Base-by-base conservation (phyloP, 2,888 invertebrate species). In the Drosophila parthenogenetica region DNA sequence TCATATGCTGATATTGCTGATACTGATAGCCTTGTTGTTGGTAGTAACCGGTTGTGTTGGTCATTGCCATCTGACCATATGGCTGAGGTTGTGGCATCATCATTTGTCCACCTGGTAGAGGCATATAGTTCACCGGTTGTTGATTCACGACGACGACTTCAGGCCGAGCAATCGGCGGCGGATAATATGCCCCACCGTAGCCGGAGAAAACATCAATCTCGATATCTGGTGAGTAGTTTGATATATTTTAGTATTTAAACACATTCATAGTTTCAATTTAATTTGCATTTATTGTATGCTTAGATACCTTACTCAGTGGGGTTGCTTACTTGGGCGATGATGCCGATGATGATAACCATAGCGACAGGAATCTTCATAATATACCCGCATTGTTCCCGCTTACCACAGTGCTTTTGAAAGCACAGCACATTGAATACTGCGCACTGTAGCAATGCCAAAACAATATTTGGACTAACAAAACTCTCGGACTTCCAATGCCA, bases 161-260 rank as follows among this genome's bases (percentile, higher is more conserved):
- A 61, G 89, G 63, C 81, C 88, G 50, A 73, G 70, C 63, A 86
- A 71, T 17, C 75, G 88, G 62, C 75, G 80, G 53, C 66, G 71
- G 62, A 85, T 87, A 89, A 72, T 90, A 90, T 43, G 67, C 69
- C 58, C 90, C 78, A 73, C 86, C 74, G 72, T 79, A 81, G 64
- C 81, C 69, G 79, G 86, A 64, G 61, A 87, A 69, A 77, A 90
- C 84, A 75, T 90, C 90, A 77, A 90, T 84, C 58, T 90, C 90
- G 74, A 90, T 66, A 79, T 89, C 75, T 75, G 19, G 2, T n/a
- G 19, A 25, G 32, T 0, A 46, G 2, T 10, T 32, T 0, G 16
- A 5, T 48, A 13, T 17, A 54, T 45, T 63, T 17, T 19, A n/a
- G 13, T 5, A 8, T 35, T 11, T 16, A 37, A 5, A 35, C 11